These are phyloP conservation scores for Chrysolina haemoptera DNA, from an alignment of 2,888 invertebrate genomes.

Conservation along the genomic window DNA sequence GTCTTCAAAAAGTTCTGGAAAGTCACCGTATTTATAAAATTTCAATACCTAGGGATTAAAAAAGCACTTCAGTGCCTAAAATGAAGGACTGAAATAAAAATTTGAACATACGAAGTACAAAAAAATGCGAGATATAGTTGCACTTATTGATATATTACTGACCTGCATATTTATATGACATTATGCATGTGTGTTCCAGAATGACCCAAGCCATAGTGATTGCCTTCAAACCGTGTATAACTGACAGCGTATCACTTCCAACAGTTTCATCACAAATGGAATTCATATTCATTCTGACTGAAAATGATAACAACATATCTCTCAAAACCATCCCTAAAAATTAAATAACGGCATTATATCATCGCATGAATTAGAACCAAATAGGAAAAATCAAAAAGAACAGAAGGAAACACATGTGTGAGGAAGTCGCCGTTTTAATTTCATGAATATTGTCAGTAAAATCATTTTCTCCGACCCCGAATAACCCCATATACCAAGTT, in stretches of 20 bases:
- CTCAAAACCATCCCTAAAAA: slow-evolving; percentile 74
- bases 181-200: slow-evolving; percentile 82
- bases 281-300: slow-evolving; percentile 83
- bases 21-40: no score
- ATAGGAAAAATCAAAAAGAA: slow-evolving; percentile 1
- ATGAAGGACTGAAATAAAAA: no score
- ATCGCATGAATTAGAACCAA: background rate
- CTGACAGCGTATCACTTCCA: slow-evolving; percentile 85
- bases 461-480: no score
- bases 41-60: no score
- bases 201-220: slow-evolving; percentile 79
- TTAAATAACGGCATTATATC: slow-evolving; percentile 31
- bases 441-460: no score
- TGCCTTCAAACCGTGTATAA: slow-evolving; percentile 77
- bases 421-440: no score
- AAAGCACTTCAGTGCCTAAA: no score
- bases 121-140: no score
- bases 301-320: slow-evolving; percentile 84
- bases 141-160: slow-evolving; percentile 36
- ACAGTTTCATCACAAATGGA: slow-evolving; percentile 86
- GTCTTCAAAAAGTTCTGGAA: no score
- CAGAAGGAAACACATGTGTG: no score
- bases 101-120: no score
- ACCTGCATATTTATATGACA: slow-evolving; percentile 86
- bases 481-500: no score